These are phyloP conservation scores for Bellardia bayeri DNA, from an alignment of 2,888 invertebrate genomes.

Conservation along the genomic window DNA sequence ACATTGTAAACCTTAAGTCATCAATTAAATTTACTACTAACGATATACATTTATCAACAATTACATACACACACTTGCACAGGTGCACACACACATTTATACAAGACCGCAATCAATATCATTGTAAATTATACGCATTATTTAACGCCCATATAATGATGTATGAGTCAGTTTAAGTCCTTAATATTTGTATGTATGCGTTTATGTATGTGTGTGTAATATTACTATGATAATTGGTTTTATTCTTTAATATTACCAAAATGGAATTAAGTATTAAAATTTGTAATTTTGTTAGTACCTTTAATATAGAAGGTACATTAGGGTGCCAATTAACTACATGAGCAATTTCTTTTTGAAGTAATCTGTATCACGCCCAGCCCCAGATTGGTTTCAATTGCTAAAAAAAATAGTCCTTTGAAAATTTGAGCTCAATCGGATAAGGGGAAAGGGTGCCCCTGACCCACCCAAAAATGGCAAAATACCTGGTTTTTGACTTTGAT, in stretches of 20 bases:
- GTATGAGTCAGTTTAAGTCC: slow-evolving; percentile 10
- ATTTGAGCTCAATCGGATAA: too few relatives aligned
- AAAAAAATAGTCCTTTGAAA: too few relatives aligned
- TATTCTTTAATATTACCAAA: slow-evolving; percentile 11
- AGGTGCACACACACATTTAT: not conserved
- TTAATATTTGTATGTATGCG: not conserved
- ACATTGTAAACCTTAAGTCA: slow-evolving; percentile 61
- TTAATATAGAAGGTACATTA: not conserved
- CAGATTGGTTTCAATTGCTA: too few relatives aligned
- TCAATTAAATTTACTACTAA: slow-evolving; percentile 65
- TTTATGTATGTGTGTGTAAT: not conserved
- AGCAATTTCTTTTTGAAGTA: too few relatives aligned
- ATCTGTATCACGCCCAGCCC: too few relatives aligned
- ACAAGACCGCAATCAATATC: slow-evolving; percentile 65
- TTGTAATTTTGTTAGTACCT: not conserved
- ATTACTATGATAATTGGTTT: not conserved
- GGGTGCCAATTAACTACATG: too few relatives aligned
- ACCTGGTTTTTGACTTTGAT: too few relatives aligned
- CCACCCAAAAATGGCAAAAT: too few relatives aligned
- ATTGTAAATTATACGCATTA: slow-evolving; percentile 71
- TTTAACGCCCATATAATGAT: slow-evolving; percentile 64
- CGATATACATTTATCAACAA: slow-evolving; percentile 36
- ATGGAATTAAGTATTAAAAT: slow-evolving; percentile 17
- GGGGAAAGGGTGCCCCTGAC: too few relatives aligned
- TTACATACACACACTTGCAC: slow-evolving; percentile 2